These are phyloP conservation scores for Phragmatobia fuliginosa DNA, from an alignment of 2,888 invertebrate species.

Conservation along the genomic window DNA sequence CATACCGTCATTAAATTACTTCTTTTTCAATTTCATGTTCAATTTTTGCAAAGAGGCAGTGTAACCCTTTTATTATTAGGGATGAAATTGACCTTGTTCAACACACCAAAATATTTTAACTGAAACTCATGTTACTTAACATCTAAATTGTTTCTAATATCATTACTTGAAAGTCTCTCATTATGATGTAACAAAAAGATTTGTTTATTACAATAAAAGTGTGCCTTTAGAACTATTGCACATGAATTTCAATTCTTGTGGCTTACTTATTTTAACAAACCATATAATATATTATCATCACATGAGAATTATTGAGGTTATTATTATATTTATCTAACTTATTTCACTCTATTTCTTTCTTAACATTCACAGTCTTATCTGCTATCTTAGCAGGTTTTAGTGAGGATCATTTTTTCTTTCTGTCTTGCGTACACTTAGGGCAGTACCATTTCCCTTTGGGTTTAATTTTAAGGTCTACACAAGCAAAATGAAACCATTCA, in stretches of 20 bases:
- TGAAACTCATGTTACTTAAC: not conserved
- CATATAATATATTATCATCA: constrained; percentile 38
- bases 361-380: constrained; percentile 77
- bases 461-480: constrained; percentile 95
- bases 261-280: constrained; percentile 28
- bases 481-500: constrained; percentile 98
- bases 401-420: constrained; percentile 91
- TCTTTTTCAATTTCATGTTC: constrained; percentile 27
- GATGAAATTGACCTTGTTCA: constrained; percentile 4
- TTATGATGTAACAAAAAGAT: constrained; percentile 31
- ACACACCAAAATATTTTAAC: not conserved
- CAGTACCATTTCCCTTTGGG: constrained; percentile 99
- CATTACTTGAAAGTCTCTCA: constrained; percentile 17
- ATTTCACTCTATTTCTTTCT: constrained; percentile 73
- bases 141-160: constrained; percentile 4
- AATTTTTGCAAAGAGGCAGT: constrained; percentile 28
- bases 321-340: constrained; percentile 36
- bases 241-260: constrained; percentile 41
- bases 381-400: constrained; percentile 69
- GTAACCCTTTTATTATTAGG: not conserved
- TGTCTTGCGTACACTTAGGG: constrained; percentile 94
- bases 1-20: constrained; percentile 25
- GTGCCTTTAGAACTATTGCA: constrained; percentile 47
- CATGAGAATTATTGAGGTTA: constrained; percentile 29
- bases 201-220: constrained; percentile 24